A percentile compares a stretch with the other conserved stretches of the same genome.
Conservation (phyloP, 2,888 invertebrate species). For the Rhingia campestris region DNA sequence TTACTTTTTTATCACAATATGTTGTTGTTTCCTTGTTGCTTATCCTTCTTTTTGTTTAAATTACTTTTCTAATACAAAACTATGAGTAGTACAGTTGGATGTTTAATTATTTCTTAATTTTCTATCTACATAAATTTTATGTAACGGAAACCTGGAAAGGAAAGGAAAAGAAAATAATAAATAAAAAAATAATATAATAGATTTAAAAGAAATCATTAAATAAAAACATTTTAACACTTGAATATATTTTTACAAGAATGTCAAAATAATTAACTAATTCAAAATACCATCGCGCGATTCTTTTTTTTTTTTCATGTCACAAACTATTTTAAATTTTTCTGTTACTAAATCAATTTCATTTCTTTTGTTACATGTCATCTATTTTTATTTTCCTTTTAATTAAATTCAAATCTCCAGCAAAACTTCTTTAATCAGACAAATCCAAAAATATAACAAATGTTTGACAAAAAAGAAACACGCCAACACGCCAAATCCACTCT, state of each 20-base stretch:
- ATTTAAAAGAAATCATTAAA: background rate
- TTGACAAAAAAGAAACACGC: background rate
- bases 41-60: slow-evolving; percentile 9
- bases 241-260: too few relatives aligned
- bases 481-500: slow-evolving; percentile 18
- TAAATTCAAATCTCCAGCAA: too few relatives aligned
- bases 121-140: slow-evolving; percentile 36
- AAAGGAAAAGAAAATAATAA: background rate
- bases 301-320: too few relatives aligned
- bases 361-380: too few relatives aligned
- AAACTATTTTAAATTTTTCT: too few relatives aligned
- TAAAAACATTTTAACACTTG: background rate
- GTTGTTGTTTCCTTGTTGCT: slow-evolving; percentile 58
- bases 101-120: slow-evolving; percentile 32
- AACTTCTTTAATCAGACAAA: background rate
- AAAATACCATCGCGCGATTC: background rate
- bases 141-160: slow-evolving; percentile 52
- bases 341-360: too few relatives aligned
- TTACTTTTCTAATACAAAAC: slow-evolving; percentile 29
- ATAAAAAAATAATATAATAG: too few relatives aligned
- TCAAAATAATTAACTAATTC: background rate
- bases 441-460: slow-evolving; percentile 5
- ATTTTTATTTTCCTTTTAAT: too few relatives aligned
- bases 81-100: slow-evolving; percentile 38
- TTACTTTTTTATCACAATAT: slow-evolving; percentile 71